Base-by-base conservation (phyloP, 2,113 vertebrate species). In the Myrmecophaga tridactyla region DNA sequence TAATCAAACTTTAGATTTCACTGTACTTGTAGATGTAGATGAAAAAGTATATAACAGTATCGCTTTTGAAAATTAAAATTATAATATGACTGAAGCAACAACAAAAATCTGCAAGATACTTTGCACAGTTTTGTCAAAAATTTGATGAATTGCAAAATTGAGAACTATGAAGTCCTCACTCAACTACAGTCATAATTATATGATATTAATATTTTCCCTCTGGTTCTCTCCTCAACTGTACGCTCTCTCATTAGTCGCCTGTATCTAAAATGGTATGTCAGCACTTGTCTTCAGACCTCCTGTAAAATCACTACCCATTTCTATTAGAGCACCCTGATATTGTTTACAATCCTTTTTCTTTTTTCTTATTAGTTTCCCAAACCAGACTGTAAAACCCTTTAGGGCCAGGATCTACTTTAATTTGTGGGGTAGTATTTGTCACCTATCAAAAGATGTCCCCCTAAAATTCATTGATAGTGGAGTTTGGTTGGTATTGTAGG, bases 81-180 rank as follows among this genome's bases (percentile, higher is more conserved):
- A 77, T 69, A 91, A 83, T 86, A 8, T 46, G 75, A 86, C 53
- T 58, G 83, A 8, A 76, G 1, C 53, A 77, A 95, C 17, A 92
- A 20, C 29, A 89, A 93, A 97, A 94, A 78, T 63, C 10, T 90
- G 96, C 72, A 97, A 93, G 86, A 81, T 7, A 56, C 4, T 43
- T 9, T 27, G 86, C 31, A 69, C 7, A 89, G 90, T 89, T 76
- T 48, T 81, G 18, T 53, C 1, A 77, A 87, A 90, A 76, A 20
- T n/a, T 25, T n/a, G 31, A 73, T 63, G 1, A 3, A 58, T 4
- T 39, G 4, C 89, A 67, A 88, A 94, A 78, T 29, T 76, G 72
- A 92, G 96, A 96, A 77, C 7, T 0, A 92, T 62, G 1, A 91
- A 65, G 23, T 67, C 94, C 77, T 97, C 1, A 88, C 36, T 94